These are phyloP conservation scores for Enteromius thamalakanensis DNA, from an alignment of 2,797 vertebrate genomes.

Conservation along the genomic window DNA sequence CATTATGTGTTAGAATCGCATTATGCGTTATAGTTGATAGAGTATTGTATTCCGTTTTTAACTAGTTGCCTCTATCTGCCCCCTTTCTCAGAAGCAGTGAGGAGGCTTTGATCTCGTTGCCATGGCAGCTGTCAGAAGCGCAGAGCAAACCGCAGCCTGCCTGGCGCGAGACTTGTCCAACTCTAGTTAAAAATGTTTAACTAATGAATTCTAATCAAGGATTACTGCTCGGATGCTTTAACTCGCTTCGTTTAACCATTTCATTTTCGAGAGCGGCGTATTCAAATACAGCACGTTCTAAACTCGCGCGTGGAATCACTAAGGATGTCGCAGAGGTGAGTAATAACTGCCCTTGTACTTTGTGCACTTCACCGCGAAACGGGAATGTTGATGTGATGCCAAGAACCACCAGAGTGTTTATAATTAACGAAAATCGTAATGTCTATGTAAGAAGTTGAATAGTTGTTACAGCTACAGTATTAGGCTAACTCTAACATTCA, in stretches of 20 bases:
- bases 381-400: constrained; percentile 15
- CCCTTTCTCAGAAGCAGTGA: constrained; percentile 35
- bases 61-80: neutral
- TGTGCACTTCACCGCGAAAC: neutral
- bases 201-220: neutral
- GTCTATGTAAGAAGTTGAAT: constrained; percentile 6
- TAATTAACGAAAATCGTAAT: constrained; percentile 9
- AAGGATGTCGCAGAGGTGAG: constrained; percentile 64
- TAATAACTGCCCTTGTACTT: constrained; percentile 8
- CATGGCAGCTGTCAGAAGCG: constrained; percentile 52
- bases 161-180: constrained; percentile 5
- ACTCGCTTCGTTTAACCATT: constrained; percentile 18
- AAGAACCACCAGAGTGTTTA: constrained; percentile 18
- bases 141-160: constrained; percentile 28
- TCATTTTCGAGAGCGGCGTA: neutral
- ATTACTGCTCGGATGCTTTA: constrained; percentile 1
- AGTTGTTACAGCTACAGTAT: neutral
- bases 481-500: neutral
- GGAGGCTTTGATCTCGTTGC: constrained; percentile 56
- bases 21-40: constrained; percentile 29
- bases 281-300: neutral
- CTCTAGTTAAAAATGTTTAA: constrained; percentile 22
- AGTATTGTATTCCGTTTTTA: constrained; percentile 52
- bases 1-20: constrained; percentile 10
- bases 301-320: constrained; percentile 19